Conservation (phyloP, 1,140 invertebrate species). For the Drosophila ogumai region DNA sequence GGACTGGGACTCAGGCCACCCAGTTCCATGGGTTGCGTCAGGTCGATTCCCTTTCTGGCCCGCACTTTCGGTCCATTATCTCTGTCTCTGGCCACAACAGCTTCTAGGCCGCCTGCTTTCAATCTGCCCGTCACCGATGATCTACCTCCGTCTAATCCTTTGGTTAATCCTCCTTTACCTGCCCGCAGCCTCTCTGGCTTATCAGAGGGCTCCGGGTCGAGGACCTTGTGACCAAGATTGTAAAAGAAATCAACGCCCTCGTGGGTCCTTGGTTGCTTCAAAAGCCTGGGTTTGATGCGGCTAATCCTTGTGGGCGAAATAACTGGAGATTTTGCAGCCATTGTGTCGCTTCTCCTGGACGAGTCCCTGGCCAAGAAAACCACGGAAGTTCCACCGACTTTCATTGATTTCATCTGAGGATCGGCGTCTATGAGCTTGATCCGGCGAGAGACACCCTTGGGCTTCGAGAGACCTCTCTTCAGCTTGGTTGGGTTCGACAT, state of each 20-base stretch:
- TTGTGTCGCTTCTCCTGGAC: too few relatives aligned
- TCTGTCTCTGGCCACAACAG: neutral
- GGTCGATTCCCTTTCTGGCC: neutral
- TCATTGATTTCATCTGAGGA: neutral
- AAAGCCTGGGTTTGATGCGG: neutral
- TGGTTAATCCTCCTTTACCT: neutral
- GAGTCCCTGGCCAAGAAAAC: slow-evolving; percentile 23
- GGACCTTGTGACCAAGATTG: slow-evolving; percentile 21
- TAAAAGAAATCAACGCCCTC: slow-evolving; percentile 42
- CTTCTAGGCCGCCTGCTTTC: neutral
- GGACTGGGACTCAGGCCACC: neutral
- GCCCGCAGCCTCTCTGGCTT: neutral
- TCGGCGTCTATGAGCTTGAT: slow-evolving; percentile 13
- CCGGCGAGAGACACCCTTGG: neutral
- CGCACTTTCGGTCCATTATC: neutral
- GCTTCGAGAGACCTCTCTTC: neutral
- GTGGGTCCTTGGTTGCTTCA: neutral
- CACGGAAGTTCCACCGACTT: slow-evolving; percentile 7
- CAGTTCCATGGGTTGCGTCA: neutral
- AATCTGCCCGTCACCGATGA: neutral
- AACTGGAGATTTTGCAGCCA: neutral
- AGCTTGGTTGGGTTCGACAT: neutral
- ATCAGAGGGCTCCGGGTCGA: too few relatives aligned
- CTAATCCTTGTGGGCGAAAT: neutral
- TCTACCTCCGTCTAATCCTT: neutral